Conservation (phyloP, 2,888 invertebrate genomes). For the Graphium colonna region DNA sequence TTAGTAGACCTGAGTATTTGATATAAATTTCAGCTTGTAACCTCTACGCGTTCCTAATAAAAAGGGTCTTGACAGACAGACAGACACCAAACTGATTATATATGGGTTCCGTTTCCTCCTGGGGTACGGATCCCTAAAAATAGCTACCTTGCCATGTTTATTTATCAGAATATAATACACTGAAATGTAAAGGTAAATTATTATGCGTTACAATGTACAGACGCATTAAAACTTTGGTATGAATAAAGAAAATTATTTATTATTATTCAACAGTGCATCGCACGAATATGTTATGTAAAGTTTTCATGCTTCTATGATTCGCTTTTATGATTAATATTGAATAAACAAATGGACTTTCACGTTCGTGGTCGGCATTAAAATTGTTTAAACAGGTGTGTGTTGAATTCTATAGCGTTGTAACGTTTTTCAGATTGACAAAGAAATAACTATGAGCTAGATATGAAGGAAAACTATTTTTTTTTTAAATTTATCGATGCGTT, state of each 20-base stretch:
- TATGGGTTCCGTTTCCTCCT: too few species aligned
- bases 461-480: too few species aligned
- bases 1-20: too few species aligned
- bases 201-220: too few species aligned
- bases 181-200: too few species aligned
- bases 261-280: slow-evolving; percentile 9
- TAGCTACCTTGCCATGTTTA: too few species aligned
- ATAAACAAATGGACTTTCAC: slow-evolving; percentile 26
- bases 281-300: slow-evolving; percentile 15
- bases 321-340: slow-evolving; percentile 13
- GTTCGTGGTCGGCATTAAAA: slow-evolving; percentile 27
- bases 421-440: slow-evolving; percentile 6
- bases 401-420: slow-evolving; percentile 11
- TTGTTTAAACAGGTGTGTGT: slow-evolving; percentile 11
- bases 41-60: too few species aligned
- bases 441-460: background rate
- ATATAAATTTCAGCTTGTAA: too few species aligned
- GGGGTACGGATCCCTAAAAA: too few species aligned
- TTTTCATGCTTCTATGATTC: slow-evolving; percentile 9
- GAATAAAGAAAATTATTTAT: slow-evolving; percentile 8
- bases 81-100: too few species aligned
- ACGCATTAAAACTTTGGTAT: slow-evolving; percentile 2
- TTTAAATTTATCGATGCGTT: background rate
- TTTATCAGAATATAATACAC: too few species aligned
- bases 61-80: too few species aligned